phyloP scores from a whole-genome alignment of 2,113 vertebrate species.

The Diphyllodes magnificus region DNA sequence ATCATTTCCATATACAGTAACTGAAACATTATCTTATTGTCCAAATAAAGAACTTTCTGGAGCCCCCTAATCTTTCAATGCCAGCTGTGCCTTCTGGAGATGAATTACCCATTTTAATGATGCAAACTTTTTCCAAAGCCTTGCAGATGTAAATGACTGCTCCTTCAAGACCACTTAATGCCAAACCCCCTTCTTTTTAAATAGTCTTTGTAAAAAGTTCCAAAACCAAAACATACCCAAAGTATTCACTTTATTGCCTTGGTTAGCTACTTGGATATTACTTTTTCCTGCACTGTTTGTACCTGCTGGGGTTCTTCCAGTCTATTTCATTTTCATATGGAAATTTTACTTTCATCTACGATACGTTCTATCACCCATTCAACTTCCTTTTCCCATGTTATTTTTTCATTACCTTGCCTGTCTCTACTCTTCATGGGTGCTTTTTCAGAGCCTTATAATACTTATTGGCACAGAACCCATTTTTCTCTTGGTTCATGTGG shows the following conservation, averaged over 20 bases:
- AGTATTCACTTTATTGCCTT: not conserved
- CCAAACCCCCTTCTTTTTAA: not conserved
- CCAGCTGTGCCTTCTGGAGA: not conserved
- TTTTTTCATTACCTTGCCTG: not conserved
- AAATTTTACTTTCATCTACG: not conserved
- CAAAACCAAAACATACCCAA: not conserved
- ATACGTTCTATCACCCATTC: not conserved
- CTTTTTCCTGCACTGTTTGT: not conserved
- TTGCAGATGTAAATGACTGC: not conserved
- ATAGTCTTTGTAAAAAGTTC: not conserved
- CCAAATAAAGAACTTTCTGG: not conserved
- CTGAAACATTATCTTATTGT: not conserved
- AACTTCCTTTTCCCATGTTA: not conserved
- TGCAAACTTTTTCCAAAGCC: not conserved
- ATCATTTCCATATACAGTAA: not conserved
- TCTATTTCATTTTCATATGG: not conserved
- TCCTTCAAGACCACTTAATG: not conserved
- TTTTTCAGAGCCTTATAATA: not conserved
- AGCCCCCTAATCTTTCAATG: not conserved
- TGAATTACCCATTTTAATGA: not conserved
- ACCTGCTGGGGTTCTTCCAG: not conserved
- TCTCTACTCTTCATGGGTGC: not conserved
- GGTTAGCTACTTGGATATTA: not conserved
- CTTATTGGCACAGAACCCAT: not conserved
- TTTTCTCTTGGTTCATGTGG: not conserved